These are phyloP conservation scores for Drosophila orena DNA, from an alignment of 1,140 invertebrate species.

Conservation along the genomic window DNA sequence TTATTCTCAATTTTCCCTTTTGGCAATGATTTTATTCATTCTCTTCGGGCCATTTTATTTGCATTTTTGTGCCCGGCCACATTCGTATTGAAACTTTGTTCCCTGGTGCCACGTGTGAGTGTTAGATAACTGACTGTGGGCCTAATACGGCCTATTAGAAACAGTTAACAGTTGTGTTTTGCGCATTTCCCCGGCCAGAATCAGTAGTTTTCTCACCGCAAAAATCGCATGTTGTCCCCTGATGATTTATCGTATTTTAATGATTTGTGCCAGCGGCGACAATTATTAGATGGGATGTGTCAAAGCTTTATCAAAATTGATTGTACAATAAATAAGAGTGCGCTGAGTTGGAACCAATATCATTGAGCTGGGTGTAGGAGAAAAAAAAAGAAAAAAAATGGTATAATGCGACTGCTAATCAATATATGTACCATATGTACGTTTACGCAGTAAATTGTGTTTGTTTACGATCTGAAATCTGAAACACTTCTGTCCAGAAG, in stretches of 20 bases:
- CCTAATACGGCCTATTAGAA: constrained; percentile 22
- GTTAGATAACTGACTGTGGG: constrained; percentile 14
- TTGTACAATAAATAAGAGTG: constrained; percentile 1
- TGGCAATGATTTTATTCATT: constrained; percentile 54
- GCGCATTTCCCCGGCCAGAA: not conserved
- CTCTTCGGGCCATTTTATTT: constrained; percentile 46
- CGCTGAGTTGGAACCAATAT: not conserved
- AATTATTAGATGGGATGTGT: not conserved
- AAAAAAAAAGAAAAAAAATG: no score
- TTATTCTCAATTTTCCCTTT: constrained; percentile 40
- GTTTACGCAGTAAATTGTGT: not conserved
- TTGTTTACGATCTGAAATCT: not conserved
- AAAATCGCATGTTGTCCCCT: constrained; percentile 5
- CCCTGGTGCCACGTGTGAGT: constrained; percentile 8
- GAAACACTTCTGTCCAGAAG: not conserved
- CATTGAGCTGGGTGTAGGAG: not conserved
- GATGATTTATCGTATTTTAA: constrained; percentile 33
- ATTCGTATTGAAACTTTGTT: constrained; percentile 20
- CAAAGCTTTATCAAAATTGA: not conserved
- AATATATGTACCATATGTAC: no score
- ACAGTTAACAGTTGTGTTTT: constrained; percentile 17
- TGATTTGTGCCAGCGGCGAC: constrained; percentile 13
- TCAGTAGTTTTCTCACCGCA: not conserved
- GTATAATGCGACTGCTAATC: not conserved
- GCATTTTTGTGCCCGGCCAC: constrained; percentile 58